phyloP scores from a whole-genome alignment of 2,888 invertebrate genomes.

The Cephus pygmeus region DNA sequence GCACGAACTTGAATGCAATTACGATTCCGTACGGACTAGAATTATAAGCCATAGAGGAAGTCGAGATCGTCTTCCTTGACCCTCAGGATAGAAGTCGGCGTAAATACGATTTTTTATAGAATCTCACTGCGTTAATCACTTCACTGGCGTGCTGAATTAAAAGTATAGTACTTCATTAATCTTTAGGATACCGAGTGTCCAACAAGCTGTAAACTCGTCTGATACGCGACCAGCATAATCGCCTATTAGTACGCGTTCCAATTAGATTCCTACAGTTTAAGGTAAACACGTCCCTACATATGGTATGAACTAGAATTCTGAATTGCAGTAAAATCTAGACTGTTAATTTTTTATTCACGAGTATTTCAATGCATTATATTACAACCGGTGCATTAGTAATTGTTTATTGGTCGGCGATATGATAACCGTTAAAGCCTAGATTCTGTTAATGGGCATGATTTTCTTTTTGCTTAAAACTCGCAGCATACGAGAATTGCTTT shows the following conservation, averaged over 20 bases:
- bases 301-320: background rate
- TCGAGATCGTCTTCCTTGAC: background rate
- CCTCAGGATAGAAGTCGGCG: background rate
- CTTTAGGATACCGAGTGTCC: background rate
- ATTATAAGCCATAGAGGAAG: background rate
- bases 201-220: background rate
- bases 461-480: background rate
- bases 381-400: background rate
- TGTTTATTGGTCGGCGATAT: background rate
- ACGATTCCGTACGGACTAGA: conserved; percentile 5
- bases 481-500: background rate
- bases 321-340: background rate
- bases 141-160: background rate
- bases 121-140: background rate
- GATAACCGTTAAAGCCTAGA: background rate
- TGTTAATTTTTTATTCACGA: background rate
- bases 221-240: background rate
- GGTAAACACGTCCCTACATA: background rate
- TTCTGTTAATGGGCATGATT: background rate
- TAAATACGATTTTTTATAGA: background rate
- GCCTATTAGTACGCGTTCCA: background rate
- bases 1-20: conserved; percentile 26
- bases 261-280: background rate
- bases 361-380: background rate
- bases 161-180: background rate